Percentiles rank a stretch among this genome's conserved stretches.
Evolutionary conservation across 2,113 vertebrate genomes (phyloP).

Genomic region (Pionites leucogaster): DNA sequence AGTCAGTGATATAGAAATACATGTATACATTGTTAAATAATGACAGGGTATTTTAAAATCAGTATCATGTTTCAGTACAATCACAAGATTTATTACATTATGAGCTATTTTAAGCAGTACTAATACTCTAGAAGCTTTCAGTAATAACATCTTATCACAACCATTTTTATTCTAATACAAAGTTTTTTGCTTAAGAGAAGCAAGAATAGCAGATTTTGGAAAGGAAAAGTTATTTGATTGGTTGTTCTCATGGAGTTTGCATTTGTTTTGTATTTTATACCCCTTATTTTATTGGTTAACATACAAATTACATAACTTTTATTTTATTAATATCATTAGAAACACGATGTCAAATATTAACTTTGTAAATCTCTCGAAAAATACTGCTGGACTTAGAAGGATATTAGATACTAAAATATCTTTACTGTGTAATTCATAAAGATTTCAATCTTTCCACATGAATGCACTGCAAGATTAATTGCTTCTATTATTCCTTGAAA

Average conservation of each 20-base stretch:
- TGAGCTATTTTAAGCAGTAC: neutral
- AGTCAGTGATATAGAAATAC: neutral
- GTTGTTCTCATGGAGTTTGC: neutral
- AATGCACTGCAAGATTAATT: constrained; percentile 22
- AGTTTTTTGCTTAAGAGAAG: neutral
- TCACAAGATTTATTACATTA: neutral
- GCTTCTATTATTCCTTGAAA: neutral
- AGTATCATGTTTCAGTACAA: neutral
- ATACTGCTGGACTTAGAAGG: neutral
- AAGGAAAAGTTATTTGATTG: neutral
- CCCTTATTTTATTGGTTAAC: neutral
- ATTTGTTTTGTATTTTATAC: neutral
- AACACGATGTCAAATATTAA: neutral
- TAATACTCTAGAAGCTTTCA: neutral
- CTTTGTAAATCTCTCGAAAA: neutral
- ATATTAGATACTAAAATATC: neutral
- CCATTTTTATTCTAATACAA: neutral
- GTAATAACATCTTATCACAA: neutral
- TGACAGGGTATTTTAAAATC: neutral
- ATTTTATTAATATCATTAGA: neutral
- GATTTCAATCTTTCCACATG: constrained; percentile 25
- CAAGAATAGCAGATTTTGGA: neutral
- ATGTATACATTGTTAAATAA: neutral
- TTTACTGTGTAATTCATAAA: neutral
- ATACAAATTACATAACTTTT: neutral